Evolutionary conservation across 2,113 vertebrate genomes (phyloP).

Genomic region (Apteryx owenii): DNA sequence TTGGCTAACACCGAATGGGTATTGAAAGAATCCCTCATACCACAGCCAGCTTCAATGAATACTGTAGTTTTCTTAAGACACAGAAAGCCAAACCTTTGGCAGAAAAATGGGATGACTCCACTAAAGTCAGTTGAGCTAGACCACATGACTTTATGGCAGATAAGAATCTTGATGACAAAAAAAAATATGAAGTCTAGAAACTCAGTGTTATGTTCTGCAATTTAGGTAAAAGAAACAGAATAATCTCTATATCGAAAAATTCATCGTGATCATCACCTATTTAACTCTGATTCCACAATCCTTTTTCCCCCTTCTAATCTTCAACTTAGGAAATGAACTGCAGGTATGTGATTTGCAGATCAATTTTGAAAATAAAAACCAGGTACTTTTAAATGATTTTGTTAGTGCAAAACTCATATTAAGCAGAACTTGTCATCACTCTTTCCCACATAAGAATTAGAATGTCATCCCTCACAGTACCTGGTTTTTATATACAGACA

Average conservation of each 20-base stretch:
- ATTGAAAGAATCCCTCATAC: neutral
- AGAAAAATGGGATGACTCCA: neutral
- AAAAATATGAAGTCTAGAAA: neutral
- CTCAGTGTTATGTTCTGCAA: neutral
- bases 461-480: neutral
- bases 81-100: neutral
- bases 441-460: neutral
- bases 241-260: neutral
- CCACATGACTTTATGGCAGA: neutral
- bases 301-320: neutral
- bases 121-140: neutral
- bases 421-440: neutral
- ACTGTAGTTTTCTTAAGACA: neutral
- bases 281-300: neutral
- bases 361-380: neutral
- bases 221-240: neutral
- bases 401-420: rapidly evolving
- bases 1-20: neutral
- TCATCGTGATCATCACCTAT: neutral
- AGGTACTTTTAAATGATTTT: neutral
- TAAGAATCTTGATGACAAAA: neutral
- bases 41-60: neutral
- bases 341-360: neutral
- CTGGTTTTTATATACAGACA: neutral
- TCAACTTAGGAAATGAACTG: neutral